Evolutionary conservation across 2,888 invertebrate species (phyloP), one percentile per base, ranked within the genome.

Genomic region (Encarsia formosa): DNA sequence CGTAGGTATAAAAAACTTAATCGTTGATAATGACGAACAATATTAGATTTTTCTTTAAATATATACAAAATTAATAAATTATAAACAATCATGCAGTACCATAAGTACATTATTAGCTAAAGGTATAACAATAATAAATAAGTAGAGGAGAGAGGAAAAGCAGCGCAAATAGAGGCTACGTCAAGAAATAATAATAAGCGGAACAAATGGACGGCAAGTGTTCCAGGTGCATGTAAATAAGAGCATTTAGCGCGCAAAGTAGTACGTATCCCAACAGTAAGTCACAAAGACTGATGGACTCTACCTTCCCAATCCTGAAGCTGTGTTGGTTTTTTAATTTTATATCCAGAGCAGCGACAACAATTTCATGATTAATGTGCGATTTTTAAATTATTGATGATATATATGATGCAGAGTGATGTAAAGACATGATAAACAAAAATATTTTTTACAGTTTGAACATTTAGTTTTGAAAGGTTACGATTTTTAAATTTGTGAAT

Each of bases 221-320:
- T 53, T 62, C 61, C 53, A 73, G 61, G 62, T 73, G 73, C 64
- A 71, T 57, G 56, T 69, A 68, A 70, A 73, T 68, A 53, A 73
- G 59, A 53, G 69, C 61, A 56, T 73, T 69, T 56, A 73, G 67
- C 59, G 71, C 69, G 66, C 65, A 73, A 56, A 73, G 68, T 56
- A 73, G 67, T 62, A 73, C 59, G 61, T 67, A 73, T 69, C 73
- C 73, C 66, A 73, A 68, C 53, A 73, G 56, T 65, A 73, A 67
- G 63, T 73, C 73, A 73, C 73, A 73, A 58, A 71, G 63, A 68
- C 67, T 73, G 68, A 72, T 80, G 80, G 83, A 86, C 81, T 84
- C 84, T 87, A 87, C 87, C 87, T 87, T 86, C 80, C 85, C 84
- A 77, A 85, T 84, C 82, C 79, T 83, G 77, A 81, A 80, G 77